phyloP scores from a whole-genome alignment of 2,113 vertebrate species.

The Craseonycteris thonglongyai region DNA sequence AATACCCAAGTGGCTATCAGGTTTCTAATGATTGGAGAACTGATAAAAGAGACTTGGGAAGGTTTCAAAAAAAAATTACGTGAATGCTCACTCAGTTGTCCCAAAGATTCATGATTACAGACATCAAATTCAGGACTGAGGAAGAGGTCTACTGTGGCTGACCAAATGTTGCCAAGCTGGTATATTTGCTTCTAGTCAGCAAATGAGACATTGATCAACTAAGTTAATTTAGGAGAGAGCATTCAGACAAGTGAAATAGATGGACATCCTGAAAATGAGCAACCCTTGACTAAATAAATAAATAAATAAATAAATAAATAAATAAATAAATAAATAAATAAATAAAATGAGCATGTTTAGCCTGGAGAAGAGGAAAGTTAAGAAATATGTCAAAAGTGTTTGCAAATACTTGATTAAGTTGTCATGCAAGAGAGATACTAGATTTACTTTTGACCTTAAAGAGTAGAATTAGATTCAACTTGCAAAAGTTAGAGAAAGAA shows the following conservation, averaged over 20 bases:
- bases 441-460: neutral
- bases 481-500: neutral
- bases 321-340: neutral
- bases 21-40: neutral
- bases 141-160: neutral
- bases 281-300: neutral
- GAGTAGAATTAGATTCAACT: neutral
- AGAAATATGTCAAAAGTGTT: neutral
- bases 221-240: neutral
- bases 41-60: neutral
- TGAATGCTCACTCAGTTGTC: neutral
- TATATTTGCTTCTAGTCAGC: neutral
- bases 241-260: neutral
- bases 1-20: neutral
- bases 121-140: neutral
- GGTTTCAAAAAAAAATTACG: neutral
- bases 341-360: neutral
- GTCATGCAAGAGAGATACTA: neutral
- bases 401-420: neutral
- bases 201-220: neutral
- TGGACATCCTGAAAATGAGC: neutral
- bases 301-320: neutral
- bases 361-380: neutral
- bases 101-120: neutral
- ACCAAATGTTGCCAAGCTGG: neutral